Percentiles rank a stretch among this genome's conserved stretches.
These are phyloP conservation scores for Vanacampus margaritifer DNA, from an alignment of 2,113 vertebrate genomes.

Conservation along the genomic window DNA sequence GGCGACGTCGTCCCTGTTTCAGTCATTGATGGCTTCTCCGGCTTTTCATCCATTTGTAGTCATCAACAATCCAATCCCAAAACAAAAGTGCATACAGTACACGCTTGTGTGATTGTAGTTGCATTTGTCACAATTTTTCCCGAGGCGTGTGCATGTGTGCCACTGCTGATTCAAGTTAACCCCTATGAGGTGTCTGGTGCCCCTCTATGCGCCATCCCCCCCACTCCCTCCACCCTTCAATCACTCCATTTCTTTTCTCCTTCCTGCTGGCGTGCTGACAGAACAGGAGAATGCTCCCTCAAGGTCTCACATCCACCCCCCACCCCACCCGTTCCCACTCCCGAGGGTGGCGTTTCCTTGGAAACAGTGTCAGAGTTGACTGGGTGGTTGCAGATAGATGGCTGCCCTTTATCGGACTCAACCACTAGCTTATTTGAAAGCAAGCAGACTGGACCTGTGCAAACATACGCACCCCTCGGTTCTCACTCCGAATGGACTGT, in stretches of 20 bases:
- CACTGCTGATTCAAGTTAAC: constrained; percentile 74
- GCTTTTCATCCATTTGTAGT: constrained; percentile 21
- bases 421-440: constrained; percentile 68
- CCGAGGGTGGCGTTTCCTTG: constrained; percentile 76
- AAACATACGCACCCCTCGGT: constrained; percentile 48
- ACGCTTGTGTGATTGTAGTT: constrained; percentile 46
- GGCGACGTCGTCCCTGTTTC: constrained; percentile 17
- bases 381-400: constrained; percentile 76
- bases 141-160: constrained; percentile 53
- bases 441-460: constrained; percentile 47
- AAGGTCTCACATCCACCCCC: constrained; percentile 69
- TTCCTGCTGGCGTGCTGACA: constrained; percentile 67
- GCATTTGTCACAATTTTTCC: constrained; percentile 62
- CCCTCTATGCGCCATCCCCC: constrained; percentile 24
- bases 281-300: constrained; percentile 71
- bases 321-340: constrained; percentile 65
- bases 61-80: constrained; percentile 1
- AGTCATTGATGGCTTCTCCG: constrained; percentile 25
- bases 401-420: constrained; percentile 77
- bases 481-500: constrained; percentile 53
- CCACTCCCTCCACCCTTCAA: constrained; percentile 35
- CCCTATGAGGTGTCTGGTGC: constrained; percentile 63
- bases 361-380: constrained; percentile 81
- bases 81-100: constrained; percentile 9
- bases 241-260: constrained; percentile 56